These are phyloP conservation scores for Actinopyga echinites DNA, from an alignment of 53 echinoderm and acorn worm species.

Conservation along the genomic window DNA sequence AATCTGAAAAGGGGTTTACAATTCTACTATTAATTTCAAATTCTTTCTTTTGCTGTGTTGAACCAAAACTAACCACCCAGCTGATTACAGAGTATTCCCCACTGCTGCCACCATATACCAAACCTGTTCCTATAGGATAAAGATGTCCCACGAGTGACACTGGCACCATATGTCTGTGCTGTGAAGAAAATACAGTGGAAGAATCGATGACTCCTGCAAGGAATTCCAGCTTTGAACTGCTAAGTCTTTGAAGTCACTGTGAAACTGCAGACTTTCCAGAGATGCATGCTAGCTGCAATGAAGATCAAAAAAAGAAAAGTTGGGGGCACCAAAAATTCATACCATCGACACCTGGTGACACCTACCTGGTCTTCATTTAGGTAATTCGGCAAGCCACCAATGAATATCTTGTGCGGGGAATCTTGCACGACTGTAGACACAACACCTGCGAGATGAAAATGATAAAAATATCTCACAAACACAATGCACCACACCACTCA, in stretches of 20 bases:
- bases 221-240: no score
- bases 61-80: no score
- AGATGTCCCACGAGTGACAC: neutral
- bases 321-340: neutral
- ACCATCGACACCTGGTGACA: neutral
- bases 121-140: constrained; percentile 7
- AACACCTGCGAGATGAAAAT: constrained; percentile 67
- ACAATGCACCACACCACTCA: no score
- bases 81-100: neutral
- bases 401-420: constrained; percentile 98
- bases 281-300: constrained; percentile 21
- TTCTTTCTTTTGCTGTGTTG: no score
- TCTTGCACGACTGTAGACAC: constrained; percentile 97
- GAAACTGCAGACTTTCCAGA: neutral
- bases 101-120: constrained; percentile 31
- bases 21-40: no score
- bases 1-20: no score
- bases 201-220: no score
- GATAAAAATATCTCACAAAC: neutral
- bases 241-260: no score
- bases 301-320: constrained; percentile 26
- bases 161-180: neutral
- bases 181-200: constrained; percentile 28
- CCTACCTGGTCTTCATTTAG: constrained; percentile 97
- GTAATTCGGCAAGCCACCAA: constrained; percentile 97